Base-by-base conservation (phyloP, 2,888 invertebrate species). In the Nemotelus pantherinus region DNA sequence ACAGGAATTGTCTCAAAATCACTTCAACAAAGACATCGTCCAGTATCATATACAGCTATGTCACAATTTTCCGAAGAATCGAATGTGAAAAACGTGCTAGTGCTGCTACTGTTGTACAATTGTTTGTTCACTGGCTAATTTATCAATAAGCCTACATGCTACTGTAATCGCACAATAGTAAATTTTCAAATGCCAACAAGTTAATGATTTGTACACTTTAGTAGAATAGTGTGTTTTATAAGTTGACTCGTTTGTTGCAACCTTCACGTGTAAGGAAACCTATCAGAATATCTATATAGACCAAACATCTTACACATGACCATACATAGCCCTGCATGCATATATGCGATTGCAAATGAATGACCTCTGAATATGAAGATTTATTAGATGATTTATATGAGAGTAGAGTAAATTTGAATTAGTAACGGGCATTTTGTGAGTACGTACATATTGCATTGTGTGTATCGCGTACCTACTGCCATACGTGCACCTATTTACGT, bases 311-410 rank as follows among this genome's bases (percentile, higher is more conserved):
- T 25, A 25, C 25, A 25, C 25, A 25, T 6, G 43, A 25, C n/a
- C 43, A 1, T 63, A 5, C 1, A n/a, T 63, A 43, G 6, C 43
- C 5, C 25, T 58, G 58, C 25, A 58, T 4, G 25, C 58, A 58
- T n/a, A 58, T n/a, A 43, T 63, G 43, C n/a, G 9, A 7, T 9
- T 50, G 63, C 43, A n/a, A 58, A n/a, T 6, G 25, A 43, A 63
- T 63, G 63, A 63, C 63, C 63, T 63, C 43, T 63, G 43, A 63
- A 43, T 63, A 43, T 5, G 44, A 63, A 41, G 63, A 63, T 63
- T 63, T 63, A 63, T 43, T 39, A 63, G 39, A 43, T 63, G 63
- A 63, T 63, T 63, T 63, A 63, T 63, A 25, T 41, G 25, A 5
- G 43, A 5, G 1, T n/a, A 43, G 6, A 43, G 5, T 43, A 25